Conservation (phyloP, 2,797 vertebrate species). For the Prionace glauca region DNA sequence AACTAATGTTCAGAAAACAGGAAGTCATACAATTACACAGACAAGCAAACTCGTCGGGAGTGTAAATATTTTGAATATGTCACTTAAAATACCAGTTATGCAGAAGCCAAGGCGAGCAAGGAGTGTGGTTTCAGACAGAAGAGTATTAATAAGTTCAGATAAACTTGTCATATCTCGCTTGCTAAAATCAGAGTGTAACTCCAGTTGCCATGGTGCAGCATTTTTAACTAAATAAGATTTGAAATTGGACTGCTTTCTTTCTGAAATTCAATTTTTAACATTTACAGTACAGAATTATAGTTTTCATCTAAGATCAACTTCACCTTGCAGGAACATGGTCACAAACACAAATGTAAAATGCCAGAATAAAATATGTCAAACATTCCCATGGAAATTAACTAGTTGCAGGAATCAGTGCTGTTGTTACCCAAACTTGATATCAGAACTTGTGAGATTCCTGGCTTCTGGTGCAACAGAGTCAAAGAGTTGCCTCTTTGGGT, state of each 20-base stretch:
- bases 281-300: background rate
- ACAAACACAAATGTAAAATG: background rate
- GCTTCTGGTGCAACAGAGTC: background rate
- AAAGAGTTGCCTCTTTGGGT: background rate
- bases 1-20: background rate
- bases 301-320: background rate
- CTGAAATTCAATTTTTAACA: background rate
- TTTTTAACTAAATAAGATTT: background rate
- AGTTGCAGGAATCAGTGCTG: background rate
- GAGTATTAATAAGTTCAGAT: background rate
- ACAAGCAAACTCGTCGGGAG: background rate
- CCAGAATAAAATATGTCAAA: background rate
- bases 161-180: background rate
- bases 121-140: background rate
- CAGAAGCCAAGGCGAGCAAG: background rate
- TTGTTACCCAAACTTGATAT: background rate
- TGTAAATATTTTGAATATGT: background rate
- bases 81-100: background rate
- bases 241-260: background rate
- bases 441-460: background rate
- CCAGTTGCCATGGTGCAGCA: background rate
- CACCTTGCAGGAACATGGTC: background rate
- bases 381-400: background rate
- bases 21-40: background rate
- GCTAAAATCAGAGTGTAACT: background rate